phyloP scores from a whole-genome alignment of 2,113 vertebrate species.

The Tetraodon nigroviridis region DNA sequence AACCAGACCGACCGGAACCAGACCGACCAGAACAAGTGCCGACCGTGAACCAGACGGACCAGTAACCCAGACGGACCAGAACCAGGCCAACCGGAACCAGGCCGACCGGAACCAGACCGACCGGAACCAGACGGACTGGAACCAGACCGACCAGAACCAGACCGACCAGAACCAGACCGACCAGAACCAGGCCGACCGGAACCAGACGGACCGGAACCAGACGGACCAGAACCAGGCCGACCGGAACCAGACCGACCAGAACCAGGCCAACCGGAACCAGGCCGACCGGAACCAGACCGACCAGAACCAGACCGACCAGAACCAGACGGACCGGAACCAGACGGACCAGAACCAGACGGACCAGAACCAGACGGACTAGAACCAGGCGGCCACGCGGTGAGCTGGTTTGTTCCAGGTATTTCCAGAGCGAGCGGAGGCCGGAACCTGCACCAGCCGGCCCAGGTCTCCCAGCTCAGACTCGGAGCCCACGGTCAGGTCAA shows the following conservation, averaged over 20 bases:
- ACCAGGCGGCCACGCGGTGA: background rate
- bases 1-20: too few relatives aligned
- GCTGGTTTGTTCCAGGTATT: too few relatives aligned
- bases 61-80: too few relatives aligned
- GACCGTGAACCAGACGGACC: background rate
- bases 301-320: background rate
- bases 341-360: background rate
- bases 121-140: background rate
- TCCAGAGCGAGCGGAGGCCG: too few relatives aligned
- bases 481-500: slow-evolving; percentile 76
- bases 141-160: too few relatives aligned
- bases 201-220: background rate
- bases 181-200: too few relatives aligned
- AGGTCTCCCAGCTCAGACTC: slow-evolving; percentile 81
- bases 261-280: too few relatives aligned
- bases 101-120: background rate
- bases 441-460: slow-evolving; percentile 85
- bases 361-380: background rate
- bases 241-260: background rate
- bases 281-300: background rate
- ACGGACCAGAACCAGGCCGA: too few relatives aligned
- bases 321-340: background rate
- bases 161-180: background rate
- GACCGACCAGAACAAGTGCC: too few relatives aligned
- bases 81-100: too few relatives aligned